These are phyloP conservation scores for Trichonephila clavipes DNA, from an alignment of 1,140 invertebrate genomes.

Conservation along the genomic window DNA sequence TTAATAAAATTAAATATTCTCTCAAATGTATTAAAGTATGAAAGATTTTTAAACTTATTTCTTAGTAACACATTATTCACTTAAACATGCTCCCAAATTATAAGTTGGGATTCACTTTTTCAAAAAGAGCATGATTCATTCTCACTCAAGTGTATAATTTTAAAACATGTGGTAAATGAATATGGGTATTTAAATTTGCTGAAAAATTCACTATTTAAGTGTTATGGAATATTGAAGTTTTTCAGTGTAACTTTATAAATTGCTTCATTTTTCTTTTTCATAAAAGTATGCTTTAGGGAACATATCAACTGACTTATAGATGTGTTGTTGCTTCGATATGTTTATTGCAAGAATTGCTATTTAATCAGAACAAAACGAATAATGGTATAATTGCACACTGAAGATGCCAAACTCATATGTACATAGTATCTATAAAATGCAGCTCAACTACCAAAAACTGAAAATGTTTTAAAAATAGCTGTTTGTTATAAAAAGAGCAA, in stretches of 20 bases:
- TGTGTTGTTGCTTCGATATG: background rate
- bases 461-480: background rate
- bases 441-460: slow-evolving; percentile 22
- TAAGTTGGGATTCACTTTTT: background rate
- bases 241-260: background rate
- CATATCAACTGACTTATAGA: background rate
- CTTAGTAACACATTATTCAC: no score
- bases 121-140: background rate
- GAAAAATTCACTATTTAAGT: background rate
- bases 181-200: background rate
- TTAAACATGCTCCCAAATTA: no score
- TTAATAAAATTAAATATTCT: no score
- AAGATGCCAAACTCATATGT: slow-evolving; percentile 16
- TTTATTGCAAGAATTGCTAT: background rate
- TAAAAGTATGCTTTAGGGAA: background rate
- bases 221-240: background rate
- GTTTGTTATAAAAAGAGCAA: slow-evolving; percentile 17
- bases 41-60: no score
- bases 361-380: slow-evolving; percentile 18
- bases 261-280: background rate
- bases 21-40: no score
- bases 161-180: background rate
- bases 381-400: slow-evolving; percentile 7
- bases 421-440: slow-evolving; percentile 27
- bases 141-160: background rate